These are phyloP conservation scores for Amorpha juglandis DNA, from an alignment of 2,888 invertebrate genomes.

Conservation along the genomic window DNA sequence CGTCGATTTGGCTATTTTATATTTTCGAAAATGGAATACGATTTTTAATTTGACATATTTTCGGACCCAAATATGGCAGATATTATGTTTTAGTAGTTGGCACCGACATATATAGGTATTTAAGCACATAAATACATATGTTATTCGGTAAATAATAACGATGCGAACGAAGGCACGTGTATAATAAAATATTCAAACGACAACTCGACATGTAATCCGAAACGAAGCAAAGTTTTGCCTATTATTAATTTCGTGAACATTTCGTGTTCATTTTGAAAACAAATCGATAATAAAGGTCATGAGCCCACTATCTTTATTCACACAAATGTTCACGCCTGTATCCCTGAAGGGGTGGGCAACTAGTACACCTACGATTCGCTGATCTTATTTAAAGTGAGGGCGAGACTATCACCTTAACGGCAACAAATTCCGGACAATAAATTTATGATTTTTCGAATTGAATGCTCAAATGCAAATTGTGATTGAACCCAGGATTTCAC, in stretches of 20 bases:
- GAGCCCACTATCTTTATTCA: neutral
- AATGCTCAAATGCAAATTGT: too few species aligned
- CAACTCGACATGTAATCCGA: neutral
- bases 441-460: too few species aligned
- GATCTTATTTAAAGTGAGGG: too few species aligned
- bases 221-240: neutral
- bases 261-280: neutral
- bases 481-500: too few species aligned
- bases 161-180: neutral
- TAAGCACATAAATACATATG: neutral
- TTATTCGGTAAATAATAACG: neutral
- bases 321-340: too few species aligned
- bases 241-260: neutral
- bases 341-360: too few species aligned
- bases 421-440: too few species aligned
- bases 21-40: neutral
- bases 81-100: neutral
- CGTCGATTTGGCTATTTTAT: neutral
- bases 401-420: too few species aligned
- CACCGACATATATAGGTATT: neutral
- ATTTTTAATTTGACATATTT: too few species aligned
- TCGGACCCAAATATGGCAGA: neutral
- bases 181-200: slow-evolving; percentile 13
- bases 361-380: too few species aligned
- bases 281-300: neutral